Conservation (phyloP, 2,113 vertebrate species). For the Misgurnus mizolepis region DNA sequence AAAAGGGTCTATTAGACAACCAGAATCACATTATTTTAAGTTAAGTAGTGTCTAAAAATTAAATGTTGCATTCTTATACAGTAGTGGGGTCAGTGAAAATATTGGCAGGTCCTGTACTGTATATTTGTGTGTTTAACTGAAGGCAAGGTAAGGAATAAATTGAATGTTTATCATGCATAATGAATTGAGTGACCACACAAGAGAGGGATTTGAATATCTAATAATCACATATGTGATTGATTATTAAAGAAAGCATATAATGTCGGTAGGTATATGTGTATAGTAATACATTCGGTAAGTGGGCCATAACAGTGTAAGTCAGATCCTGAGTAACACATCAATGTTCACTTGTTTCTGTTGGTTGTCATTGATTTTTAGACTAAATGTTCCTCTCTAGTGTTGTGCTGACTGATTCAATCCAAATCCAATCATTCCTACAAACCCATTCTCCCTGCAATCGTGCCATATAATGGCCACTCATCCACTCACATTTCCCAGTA, state of each 20-base stretch:
- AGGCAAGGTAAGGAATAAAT: not conserved
- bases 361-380: slow-evolving; percentile 6
- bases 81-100: too few species aligned
- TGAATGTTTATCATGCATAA: not conserved
- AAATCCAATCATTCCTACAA: not conserved
- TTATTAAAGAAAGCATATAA: not conserved
- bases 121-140: not conserved
- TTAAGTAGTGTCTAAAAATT: too few species aligned
- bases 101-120: too few species aligned
- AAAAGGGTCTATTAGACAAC: too few species aligned
- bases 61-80: too few species aligned
- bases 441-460: slow-evolving; percentile 4
- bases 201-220: not conserved
- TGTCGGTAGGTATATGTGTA: slow-evolving; percentile 48
- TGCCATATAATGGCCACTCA: not conserved
- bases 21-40: too few species aligned
- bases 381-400: slow-evolving; percentile 24
- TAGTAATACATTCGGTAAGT: slow-evolving; percentile 32
- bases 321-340: slow-evolving; percentile 12
- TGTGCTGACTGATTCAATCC: not conserved
- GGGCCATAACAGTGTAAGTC: not conserved
- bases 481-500: slow-evolving; percentile 7
- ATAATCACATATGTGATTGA: not conserved
- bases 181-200: not conserved
- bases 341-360: not conserved